Evolutionary conservation across 2,113 vertebrate genomes (phyloP).

Genomic region (Thamnophis sirtalis): DNA sequence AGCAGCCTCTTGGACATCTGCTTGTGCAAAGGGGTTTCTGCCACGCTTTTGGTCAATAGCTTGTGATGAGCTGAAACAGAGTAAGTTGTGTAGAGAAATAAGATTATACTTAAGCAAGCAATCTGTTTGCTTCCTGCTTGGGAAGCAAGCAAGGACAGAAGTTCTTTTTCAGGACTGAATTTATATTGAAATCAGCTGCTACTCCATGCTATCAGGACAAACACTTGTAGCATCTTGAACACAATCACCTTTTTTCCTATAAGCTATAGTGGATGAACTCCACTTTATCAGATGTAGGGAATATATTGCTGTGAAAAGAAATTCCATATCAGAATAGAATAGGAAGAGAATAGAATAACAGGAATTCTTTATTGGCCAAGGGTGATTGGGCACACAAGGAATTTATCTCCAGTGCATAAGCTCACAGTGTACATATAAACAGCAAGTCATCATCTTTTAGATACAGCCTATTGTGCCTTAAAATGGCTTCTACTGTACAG

Average conservation of each 20-base stretch:
- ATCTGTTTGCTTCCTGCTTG: neutral
- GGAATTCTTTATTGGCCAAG: no score
- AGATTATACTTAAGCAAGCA: neutral
- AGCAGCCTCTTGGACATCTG: constrained; percentile 84
- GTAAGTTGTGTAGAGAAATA: neutral
- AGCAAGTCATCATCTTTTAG: neutral
- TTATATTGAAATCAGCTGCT: neutral
- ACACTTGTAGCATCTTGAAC: neutral
- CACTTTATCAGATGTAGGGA: neutral
- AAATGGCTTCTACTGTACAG: no score
- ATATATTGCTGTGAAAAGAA: neutral
- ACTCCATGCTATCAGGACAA: neutral
- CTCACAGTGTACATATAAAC: no score
- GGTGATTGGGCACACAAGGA: no score
- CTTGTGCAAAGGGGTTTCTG: constrained; percentile 88
- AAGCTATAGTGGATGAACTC: neutral
- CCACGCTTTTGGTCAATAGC: constrained; percentile 85
- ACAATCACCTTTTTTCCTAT: neutral
- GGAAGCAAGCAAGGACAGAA: neutral
- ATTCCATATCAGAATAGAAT: neutral
- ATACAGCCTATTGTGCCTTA: no score
- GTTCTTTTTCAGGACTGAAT: neutral
- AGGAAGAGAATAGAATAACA: neutral
- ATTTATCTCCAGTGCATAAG: no score
- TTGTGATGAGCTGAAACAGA: constrained; percentile 70